Conservation (phyloP, 2,113 vertebrate genomes). For the Tetraodon nigroviridis region DNA sequence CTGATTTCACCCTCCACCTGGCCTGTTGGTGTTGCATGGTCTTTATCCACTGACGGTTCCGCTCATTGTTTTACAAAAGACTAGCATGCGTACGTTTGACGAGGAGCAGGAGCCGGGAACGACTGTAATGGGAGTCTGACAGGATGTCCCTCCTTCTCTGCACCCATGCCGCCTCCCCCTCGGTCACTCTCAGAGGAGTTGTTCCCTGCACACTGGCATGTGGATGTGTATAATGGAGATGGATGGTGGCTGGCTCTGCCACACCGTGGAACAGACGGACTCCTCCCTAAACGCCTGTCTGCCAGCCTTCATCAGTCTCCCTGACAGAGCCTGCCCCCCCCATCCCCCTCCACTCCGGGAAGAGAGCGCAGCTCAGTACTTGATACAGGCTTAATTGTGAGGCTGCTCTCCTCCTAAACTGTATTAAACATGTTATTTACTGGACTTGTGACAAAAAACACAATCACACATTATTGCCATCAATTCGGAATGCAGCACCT, state of each 20-base stretch:
- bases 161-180: not conserved
- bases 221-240: slow-evolving; percentile 73
- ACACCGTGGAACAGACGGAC: slow-evolving; percentile 62
- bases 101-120: slow-evolving; percentile 20
- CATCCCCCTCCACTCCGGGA: slow-evolving; percentile 9
- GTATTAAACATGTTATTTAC: too few species aligned
- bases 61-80: slow-evolving; percentile 34
- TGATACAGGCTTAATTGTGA: too few species aligned
- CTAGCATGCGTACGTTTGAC: slow-evolving; percentile 29
- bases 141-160: slow-evolving; percentile 25
- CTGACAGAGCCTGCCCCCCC: slow-evolving; percentile 31
- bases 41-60: not conserved
- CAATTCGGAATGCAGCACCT: too few species aligned
- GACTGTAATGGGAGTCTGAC: slow-evolving; percentile 46
- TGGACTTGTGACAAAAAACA: not conserved
- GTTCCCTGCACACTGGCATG: slow-evolving; percentile 67
- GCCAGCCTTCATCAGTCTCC: slow-evolving; percentile 69
- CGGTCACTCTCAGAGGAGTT: slow-evolving; percentile 59
- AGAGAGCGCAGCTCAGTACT: slow-evolving; percentile 23
- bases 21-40: too few species aligned
- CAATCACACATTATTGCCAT: not conserved
- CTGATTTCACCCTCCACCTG: too few species aligned
- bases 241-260: slow-evolving; percentile 64
- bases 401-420: too few species aligned
- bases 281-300: slow-evolving; percentile 69